Percentiles rank a stretch among this genome's conserved stretches.
Evolutionary conservation across 2,113 vertebrate species (phyloP).

Genomic region (Synchiropus splendidus): DNA sequence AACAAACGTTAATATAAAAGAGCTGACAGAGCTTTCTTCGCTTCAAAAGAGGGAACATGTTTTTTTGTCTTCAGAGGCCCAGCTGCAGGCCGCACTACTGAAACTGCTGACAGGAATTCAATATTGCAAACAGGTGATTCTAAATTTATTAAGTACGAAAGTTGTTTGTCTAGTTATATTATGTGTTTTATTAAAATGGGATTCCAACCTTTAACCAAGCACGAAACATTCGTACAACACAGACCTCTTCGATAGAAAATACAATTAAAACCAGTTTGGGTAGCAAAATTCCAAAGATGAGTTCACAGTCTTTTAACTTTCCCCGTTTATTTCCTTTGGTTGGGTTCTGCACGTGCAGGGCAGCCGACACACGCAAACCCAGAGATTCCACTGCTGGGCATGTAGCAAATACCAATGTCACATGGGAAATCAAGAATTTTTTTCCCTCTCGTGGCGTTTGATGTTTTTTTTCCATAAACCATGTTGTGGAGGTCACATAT

Average conservation of each 20-base stretch:
- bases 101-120: too few relatives aligned
- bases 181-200: too few relatives aligned
- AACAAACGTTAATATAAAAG: too few relatives aligned
- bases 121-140: too few relatives aligned
- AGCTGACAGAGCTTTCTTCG: too few relatives aligned
- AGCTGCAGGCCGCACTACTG: too few relatives aligned
- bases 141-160: too few relatives aligned
- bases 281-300: not conserved
- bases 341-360: conserved; percentile 15
- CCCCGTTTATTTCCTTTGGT: conserved; percentile 1
- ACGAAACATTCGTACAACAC: not conserved
- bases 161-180: too few relatives aligned
- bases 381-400: conserved; percentile 7
- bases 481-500: conserved; percentile 25
- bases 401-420: conserved; percentile 7
- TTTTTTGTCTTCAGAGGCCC: too few relatives aligned
- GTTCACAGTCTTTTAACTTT: conserved; percentile 5
- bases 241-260: conserved; percentile 1
- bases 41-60: too few relatives aligned
- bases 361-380: not conserved
- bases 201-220: too few relatives aligned
- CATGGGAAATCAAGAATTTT: conserved; percentile 20
- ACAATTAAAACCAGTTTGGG: not conserved
- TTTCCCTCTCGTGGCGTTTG: conserved; percentile 14
- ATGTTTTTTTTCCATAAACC: conserved; percentile 20